A percentile compares a stretch with the other conserved stretches of the same genome.
These are phyloP conservation scores for Odontesthes bonariensis DNA, from an alignment of 2,113 vertebrate genomes.

Conservation along the genomic window DNA sequence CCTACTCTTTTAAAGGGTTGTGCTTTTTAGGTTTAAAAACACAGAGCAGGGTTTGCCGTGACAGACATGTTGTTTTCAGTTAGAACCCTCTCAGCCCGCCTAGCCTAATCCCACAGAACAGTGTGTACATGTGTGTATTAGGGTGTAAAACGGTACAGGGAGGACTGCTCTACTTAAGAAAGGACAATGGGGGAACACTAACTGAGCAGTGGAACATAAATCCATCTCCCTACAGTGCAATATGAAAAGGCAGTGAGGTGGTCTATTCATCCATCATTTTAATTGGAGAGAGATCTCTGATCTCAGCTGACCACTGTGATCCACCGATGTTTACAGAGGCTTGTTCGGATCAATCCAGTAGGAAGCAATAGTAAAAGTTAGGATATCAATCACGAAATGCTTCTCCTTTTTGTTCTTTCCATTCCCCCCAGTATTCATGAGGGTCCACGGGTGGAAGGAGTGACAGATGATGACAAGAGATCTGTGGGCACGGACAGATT, in stretches of 20 bases:
- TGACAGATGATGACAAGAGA: conserved; percentile 60
- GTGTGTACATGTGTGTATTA: conserved; percentile 5
- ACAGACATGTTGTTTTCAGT: conserved; percentile 73
- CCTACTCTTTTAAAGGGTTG: conserved; percentile 65
- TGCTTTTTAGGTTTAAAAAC: conserved; percentile 64
- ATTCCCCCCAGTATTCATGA: conserved; percentile 18
- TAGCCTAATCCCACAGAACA: conserved; percentile 61
- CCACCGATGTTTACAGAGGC: conserved; percentile 66
- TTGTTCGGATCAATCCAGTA: conserved; percentile 48
- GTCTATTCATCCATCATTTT: conserved; percentile 77
- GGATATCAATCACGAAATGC: conserved; percentile 51
- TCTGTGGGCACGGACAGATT: conserved; percentile 49
- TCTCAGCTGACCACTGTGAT: conserved; percentile 65
- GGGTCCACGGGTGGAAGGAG: conserved; percentile 34
- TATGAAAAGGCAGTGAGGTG: conserved; percentile 57
- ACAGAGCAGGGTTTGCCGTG: conserved; percentile 39
- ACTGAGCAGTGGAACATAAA: conserved; percentile 62
- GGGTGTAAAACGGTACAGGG: conserved; percentile 31
- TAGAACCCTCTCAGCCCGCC: conserved; percentile 57
- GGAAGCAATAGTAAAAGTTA: conserved; percentile 50
- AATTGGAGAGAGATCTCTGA: conserved; percentile 71
- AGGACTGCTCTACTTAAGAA: conserved; percentile 46
- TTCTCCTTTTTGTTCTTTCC: conserved; percentile 19
- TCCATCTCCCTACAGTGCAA: conserved; percentile 64
- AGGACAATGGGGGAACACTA: conserved; percentile 45